A percentile compares a stretch with the other conserved stretches of the same genome.
phyloP scores from a whole-genome alignment of 1,140 invertebrate genomes.

The Meteorus sp. region DNA sequence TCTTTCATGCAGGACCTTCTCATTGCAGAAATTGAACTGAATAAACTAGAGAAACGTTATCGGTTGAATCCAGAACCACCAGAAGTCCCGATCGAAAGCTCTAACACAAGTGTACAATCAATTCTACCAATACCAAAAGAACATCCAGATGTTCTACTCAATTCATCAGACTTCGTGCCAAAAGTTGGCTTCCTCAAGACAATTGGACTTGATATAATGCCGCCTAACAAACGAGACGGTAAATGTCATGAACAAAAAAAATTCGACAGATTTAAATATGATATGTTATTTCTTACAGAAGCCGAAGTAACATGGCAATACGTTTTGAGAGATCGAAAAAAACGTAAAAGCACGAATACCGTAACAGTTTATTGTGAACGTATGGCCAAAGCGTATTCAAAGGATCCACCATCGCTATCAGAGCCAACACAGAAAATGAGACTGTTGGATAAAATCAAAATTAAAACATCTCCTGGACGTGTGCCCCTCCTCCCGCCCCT shows the following conservation, averaged over 20 bases:
- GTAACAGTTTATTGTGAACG: conserved; percentile 55
- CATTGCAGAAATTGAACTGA: conserved; percentile 22
- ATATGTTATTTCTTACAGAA: too few species aligned
- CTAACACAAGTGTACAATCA: conserved; percentile 41
- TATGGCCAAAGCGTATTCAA: conserved; percentile 48
- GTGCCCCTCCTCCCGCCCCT: conserved; percentile 47
- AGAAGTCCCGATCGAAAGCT: conserved; percentile 40
- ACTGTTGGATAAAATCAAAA: conserved; percentile 45
- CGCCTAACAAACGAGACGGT: conserved; percentile 51
- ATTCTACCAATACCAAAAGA: conserved; percentile 52
- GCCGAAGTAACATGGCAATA: conserved; percentile 57
- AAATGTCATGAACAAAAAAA: conserved; percentile 29
- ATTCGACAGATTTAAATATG: conserved; percentile 16
- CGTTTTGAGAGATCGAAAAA: conserved; percentile 55
- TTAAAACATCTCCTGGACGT: conserved; percentile 41
- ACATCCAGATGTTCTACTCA: conserved; percentile 51
- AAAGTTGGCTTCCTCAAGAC: conserved; percentile 51
- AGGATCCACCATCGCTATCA: conserved; percentile 43
- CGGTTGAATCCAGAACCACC: conserved; percentile 49
- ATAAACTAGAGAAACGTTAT: conserved; percentile 44
- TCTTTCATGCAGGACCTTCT: not conserved
- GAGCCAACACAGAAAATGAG: conserved; percentile 48
- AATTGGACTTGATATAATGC: conserved; percentile 55
- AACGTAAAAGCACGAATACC: conserved; percentile 51
- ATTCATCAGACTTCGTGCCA: conserved; percentile 50